phyloP scores from a whole-genome alignment of 2,888 invertebrate species.

The Pristionchus maxplancki region DNA sequence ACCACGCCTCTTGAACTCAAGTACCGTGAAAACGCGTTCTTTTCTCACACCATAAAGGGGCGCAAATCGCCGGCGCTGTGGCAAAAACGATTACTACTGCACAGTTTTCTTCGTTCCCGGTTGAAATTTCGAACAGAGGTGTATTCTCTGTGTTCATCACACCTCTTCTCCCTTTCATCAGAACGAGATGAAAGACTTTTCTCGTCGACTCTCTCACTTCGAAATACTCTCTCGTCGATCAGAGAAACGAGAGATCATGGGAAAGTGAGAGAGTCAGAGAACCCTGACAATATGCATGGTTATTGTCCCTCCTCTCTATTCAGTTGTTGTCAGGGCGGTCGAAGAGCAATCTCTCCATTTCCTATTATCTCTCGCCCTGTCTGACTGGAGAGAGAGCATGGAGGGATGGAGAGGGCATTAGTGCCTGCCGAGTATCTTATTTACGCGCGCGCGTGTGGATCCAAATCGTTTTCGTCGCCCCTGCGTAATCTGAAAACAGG shows the following conservation, averaged over 20 bases:
- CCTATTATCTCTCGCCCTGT: too few relatives aligned
- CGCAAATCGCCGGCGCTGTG: neutral
- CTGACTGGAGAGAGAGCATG: too few relatives aligned
- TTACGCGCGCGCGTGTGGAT: neutral
- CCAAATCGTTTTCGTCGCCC: neutral
- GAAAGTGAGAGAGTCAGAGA: neutral
- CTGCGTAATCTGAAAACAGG: neutral
- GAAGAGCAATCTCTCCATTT: neutral
- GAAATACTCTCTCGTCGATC: neutral
- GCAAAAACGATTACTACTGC: neutral
- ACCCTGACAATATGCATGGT: constrained; percentile 37
- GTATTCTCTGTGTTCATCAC: neutral
- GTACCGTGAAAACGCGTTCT: constrained; percentile 43
- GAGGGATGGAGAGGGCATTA: too few relatives aligned
- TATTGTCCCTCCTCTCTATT: neutral
- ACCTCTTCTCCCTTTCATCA: neutral
- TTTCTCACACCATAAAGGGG: neutral
- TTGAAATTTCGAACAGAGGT: neutral
- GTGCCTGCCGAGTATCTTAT: neutral
- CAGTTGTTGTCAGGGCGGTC: constrained; percentile 8
- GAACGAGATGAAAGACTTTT: neutral
- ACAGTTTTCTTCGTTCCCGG: neutral
- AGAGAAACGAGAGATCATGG: neutral
- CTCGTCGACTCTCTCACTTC: neutral
- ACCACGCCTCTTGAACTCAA: constrained; percentile 28